phyloP scores from a whole-genome alignment of 1,140 invertebrate genomes.

The Drosophila carrolli region DNA sequence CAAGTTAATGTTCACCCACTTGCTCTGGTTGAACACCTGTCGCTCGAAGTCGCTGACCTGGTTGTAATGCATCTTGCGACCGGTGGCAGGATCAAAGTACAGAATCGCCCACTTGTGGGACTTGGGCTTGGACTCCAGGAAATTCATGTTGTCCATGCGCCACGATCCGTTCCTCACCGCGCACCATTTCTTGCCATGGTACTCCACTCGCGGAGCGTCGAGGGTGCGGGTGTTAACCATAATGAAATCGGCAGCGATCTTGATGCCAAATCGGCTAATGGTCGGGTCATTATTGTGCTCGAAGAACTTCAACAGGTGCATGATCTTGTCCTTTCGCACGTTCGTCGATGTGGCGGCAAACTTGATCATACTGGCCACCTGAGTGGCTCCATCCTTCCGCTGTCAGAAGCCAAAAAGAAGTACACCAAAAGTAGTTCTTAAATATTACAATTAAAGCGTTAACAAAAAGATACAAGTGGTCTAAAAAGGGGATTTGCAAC shows the following conservation, averaged over 20 bases:
- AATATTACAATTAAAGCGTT: too few relatives aligned
- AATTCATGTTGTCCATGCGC: conserved; percentile 51
- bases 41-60: conserved; percentile 21
- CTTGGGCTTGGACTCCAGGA: conserved; percentile 35
- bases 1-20: conserved; percentile 22
- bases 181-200: conserved; percentile 63
- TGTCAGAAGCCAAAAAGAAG: conserved; percentile 16
- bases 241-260: conserved; percentile 86
- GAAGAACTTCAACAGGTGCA: conserved; percentile 85
- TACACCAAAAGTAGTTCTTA: background rate
- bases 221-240: conserved; percentile 86
- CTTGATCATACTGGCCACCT: conserved; percentile 88
- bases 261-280: conserved; percentile 87
- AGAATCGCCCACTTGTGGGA: conserved; percentile 71
- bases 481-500: too few relatives aligned
- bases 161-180: conserved; percentile 52
- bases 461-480: too few relatives aligned
- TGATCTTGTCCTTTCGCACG: conserved; percentile 87
- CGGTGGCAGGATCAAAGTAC: background rate
- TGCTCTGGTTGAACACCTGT: conserved; percentile 2
- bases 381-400: conserved; percentile 85
- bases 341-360: conserved; percentile 87
- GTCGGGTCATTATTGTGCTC: conserved; percentile 85
- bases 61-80: conserved; percentile 11
- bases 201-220: conserved; percentile 86